Evolutionary conservation across 2,888 invertebrate genomes (phyloP).

Genomic region (Eugnorisma glareosa): DNA sequence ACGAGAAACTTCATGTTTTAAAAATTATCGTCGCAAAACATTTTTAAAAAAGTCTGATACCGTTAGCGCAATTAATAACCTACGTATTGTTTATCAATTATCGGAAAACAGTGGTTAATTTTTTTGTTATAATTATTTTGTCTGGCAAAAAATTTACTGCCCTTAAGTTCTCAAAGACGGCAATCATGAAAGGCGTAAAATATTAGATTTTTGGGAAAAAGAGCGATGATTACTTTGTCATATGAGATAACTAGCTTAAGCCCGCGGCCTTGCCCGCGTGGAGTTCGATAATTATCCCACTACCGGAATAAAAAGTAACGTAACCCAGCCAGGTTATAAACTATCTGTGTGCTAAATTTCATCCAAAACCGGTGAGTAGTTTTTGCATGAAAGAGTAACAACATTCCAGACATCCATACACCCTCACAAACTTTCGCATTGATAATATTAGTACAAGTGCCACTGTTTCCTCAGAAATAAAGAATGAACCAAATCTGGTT

Average conservation of each 20-base stretch:
- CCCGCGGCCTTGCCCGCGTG: no score
- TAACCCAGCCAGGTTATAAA: no score
- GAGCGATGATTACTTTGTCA: neutral
- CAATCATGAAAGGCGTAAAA: neutral
- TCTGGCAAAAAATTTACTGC: neutral
- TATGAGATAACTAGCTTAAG: neutral
- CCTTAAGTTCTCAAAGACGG: neutral
- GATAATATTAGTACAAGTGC: no score
- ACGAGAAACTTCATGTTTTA: slow-evolving; percentile 51
- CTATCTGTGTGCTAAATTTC: no score
- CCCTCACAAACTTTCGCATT: no score
- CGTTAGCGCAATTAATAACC: neutral
- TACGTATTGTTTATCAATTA: slow-evolving; percentile 46
- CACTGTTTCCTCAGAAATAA: neutral
- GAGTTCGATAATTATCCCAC: no score
- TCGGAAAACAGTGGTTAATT: slow-evolving; percentile 11
- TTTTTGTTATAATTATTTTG: neutral
- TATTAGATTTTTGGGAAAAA: neutral
- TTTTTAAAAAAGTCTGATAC: slow-evolving; percentile 26
- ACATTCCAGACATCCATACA: no score
- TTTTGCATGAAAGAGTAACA: no score
- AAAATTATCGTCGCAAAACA: slow-evolving; percentile 48
- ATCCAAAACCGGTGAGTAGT: no score
- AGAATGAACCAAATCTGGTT: neutral
- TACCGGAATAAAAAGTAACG: no score